Percentiles rank a stretch among this genome's conserved stretches.
These are phyloP conservation scores for Aegypius monachus DNA, from an alignment of 2,113 vertebrate species.

Conservation along the genomic window DNA sequence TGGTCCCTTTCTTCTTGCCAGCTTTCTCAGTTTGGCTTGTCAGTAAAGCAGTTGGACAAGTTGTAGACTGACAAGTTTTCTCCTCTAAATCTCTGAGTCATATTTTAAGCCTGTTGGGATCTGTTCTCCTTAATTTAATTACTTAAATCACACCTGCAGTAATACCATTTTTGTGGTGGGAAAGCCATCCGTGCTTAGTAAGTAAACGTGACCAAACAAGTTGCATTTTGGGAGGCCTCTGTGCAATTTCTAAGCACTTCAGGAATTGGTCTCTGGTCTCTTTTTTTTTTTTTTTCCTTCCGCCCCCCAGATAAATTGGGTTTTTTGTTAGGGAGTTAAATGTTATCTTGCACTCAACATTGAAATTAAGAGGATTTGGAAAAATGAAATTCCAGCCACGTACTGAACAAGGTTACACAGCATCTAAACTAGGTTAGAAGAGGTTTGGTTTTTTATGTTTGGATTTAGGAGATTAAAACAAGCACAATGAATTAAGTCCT, in stretches of 20 bases:
- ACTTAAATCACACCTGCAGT: slow-evolving; percentile 52
- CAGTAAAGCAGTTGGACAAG: slow-evolving; percentile 26
- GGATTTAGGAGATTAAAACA: neutral
- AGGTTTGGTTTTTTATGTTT: neutral
- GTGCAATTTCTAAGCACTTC: neutral
- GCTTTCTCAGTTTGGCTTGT: slow-evolving; percentile 2
- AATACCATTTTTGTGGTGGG: neutral
- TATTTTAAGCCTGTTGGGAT: slow-evolving; percentile 42
- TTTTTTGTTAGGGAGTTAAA: neutral
- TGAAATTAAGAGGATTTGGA: neutral
- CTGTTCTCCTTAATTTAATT: slow-evolving; percentile 25
- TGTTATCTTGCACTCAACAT: neutral
- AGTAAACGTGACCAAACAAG: slow-evolving; percentile 33
- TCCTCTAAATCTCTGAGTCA: slow-evolving; percentile 40
- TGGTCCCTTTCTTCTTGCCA: slow-evolving; percentile 10
- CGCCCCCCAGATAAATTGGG: neutral
- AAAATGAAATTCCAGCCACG: neutral
- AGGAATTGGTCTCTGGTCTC: neutral
- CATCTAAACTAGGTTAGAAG: neutral
- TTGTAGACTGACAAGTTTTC: slow-evolving; percentile 32
- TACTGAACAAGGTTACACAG: neutral
- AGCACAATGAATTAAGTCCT: neutral
- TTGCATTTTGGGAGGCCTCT: slow-evolving; percentile 9
- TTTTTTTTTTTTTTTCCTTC: fast-evolving
- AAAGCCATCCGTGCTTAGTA: neutral